These are phyloP conservation scores for Vireo altiloquus DNA, from an alignment of 2,113 vertebrate genomes.

Conservation along the genomic window DNA sequence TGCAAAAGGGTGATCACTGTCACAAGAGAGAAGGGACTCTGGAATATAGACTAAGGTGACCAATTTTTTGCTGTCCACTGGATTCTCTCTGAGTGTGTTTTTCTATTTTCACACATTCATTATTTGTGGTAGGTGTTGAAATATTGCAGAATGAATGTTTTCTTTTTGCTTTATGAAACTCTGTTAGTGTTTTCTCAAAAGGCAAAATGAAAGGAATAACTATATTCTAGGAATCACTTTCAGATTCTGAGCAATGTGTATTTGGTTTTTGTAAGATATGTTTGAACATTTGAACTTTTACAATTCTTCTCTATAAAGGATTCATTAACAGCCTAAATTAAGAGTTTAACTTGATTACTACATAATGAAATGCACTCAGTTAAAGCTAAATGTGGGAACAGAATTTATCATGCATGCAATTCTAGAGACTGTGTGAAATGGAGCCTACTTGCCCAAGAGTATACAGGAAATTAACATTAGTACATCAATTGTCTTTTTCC, in stretches of 20 bases:
- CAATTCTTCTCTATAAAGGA: neutral
- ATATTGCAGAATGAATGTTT: neutral
- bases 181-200: neutral
- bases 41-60: neutral
- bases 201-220: neutral
- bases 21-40: neutral
- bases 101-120: neutral
- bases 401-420: rapidly evolving
- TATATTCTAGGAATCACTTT: neutral
- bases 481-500: neutral
- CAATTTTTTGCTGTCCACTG: neutral
- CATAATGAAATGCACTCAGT: neutral
- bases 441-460: neutral
- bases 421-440: neutral
- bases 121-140: neutral
- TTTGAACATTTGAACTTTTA: neutral
- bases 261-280: neutral
- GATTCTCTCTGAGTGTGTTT: neutral
- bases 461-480: neutral
- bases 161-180: neutral
- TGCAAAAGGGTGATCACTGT: neutral
- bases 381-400: neutral
- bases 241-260: neutral
- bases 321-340: neutral
- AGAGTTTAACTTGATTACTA: neutral